A percentile compares a stretch with the other conserved stretches of the same genome.
Evolutionary conservation across 1,140 invertebrate species (phyloP).

Genomic region (Tribolium castaneum): DNA sequence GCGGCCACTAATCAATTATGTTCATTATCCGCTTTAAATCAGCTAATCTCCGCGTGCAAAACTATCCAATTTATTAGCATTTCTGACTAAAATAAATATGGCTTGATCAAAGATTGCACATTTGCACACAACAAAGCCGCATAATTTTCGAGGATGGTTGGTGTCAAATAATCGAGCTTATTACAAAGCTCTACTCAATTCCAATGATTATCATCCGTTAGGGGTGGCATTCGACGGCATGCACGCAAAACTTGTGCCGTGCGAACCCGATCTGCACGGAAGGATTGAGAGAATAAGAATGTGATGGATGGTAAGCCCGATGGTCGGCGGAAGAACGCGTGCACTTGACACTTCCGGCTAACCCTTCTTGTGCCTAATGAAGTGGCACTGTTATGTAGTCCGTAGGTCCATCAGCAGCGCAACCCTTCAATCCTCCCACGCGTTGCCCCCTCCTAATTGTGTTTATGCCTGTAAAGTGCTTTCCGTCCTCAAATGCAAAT

Average conservation of each 20-base stretch:
- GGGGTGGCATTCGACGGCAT: not conserved
- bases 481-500: slow-evolving; percentile 67
- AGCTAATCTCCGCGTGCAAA: too few species aligned
- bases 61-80: too few species aligned
- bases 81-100: too few species aligned
- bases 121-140: not conserved
- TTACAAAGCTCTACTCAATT: not conserved
- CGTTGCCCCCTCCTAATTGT: slow-evolving; percentile 61
- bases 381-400: slow-evolving; percentile 41
- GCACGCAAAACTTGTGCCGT: slow-evolving; percentile 31
- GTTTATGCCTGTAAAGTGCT: slow-evolving; percentile 65
- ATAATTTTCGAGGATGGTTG: not conserved
- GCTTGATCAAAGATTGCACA: too few species aligned
- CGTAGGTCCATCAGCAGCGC: slow-evolving; percentile 31
- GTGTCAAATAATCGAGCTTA: not conserved
- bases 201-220: not conserved
- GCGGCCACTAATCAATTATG: too few species aligned
- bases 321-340: slow-evolving; percentile 57
- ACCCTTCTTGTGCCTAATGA: slow-evolving; percentile 56
- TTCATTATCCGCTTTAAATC: too few species aligned
- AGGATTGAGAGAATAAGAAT: slow-evolving; percentile 34
- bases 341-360: slow-evolving; percentile 61
- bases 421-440: slow-evolving; percentile 37
- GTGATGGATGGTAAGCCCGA: slow-evolving; percentile 57
- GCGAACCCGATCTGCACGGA: slow-evolving; percentile 26